phyloP scores from a whole-genome alignment of 2,113 vertebrate species.

The Sorex araneus region DNA sequence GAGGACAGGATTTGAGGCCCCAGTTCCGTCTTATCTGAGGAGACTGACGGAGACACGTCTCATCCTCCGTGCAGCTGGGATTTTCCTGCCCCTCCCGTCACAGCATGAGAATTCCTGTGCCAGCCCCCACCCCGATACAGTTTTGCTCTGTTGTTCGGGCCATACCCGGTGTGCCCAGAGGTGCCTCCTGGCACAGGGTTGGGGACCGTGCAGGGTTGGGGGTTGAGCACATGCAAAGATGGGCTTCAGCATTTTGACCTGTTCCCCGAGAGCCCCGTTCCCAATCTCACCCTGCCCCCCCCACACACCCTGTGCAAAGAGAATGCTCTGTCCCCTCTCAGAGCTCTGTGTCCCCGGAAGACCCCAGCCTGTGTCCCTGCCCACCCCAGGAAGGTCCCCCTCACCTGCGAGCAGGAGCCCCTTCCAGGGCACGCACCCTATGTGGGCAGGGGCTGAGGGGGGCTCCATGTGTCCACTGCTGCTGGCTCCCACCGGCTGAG shows the following conservation, averaged over 20 bases:
- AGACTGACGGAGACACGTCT: no score
- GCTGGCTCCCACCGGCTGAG: background rate
- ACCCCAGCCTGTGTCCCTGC: background rate
- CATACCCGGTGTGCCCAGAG: no score
- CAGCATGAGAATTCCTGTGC: background rate
- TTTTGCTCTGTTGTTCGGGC: no score
- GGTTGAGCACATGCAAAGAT: no score
- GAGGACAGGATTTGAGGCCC: no score
- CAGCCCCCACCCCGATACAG: no score
- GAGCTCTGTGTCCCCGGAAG: background rate
- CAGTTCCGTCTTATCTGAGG: no score
- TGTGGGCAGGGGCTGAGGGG: accelerated
- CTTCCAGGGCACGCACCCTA: accelerated
- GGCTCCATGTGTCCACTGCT: background rate
- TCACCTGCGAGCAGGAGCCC: background rate
- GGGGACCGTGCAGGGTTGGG: no score
- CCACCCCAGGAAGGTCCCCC: background rate
- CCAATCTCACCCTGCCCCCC: accelerated
- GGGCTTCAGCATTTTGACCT: no score
- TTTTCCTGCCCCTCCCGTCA: background rate
- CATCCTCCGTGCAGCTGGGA: background rate
- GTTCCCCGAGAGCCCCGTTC: background rate
- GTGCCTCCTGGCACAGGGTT: no score
- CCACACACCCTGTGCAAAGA: background rate
- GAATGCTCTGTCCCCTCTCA: background rate